These are phyloP conservation scores for Amiota minor DNA, from an alignment of 2,888 invertebrate genomes.

Conservation along the genomic window DNA sequence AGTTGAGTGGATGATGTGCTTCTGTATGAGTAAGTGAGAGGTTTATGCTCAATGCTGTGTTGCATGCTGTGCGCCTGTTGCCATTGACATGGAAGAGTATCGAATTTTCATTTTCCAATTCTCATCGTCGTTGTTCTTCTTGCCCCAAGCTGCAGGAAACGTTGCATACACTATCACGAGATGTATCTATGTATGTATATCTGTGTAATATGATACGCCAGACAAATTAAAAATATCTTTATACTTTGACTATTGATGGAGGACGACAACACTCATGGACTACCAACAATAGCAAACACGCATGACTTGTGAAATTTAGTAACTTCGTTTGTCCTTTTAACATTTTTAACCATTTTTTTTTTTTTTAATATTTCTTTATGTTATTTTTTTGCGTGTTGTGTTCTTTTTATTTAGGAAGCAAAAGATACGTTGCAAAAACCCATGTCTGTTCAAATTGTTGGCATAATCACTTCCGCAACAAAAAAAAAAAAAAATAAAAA, in stretches of 20 bases:
- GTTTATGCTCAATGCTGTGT: slow-evolving; percentile 2
- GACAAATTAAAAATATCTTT: slow-evolving; percentile 27
- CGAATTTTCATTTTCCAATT: slow-evolving; percentile 39
- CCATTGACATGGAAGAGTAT: slow-evolving; percentile 43
- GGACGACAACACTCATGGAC: neutral
- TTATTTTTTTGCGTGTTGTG: slow-evolving; percentile 10
- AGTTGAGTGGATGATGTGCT: neutral
- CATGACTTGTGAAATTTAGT: slow-evolving; percentile 12
- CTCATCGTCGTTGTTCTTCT: neutral
- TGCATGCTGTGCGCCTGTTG: slow-evolving; percentile 41
- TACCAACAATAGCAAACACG: neutral
- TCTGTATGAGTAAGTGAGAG: neutral
- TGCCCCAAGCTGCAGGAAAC: too few relatives aligned
- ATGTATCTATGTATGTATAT: neutral
- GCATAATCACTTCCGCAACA: slow-evolving; percentile 31
- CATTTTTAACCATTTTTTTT: slow-evolving; percentile 1
- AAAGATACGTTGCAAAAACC: slow-evolving; percentile 9
- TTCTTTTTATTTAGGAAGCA: slow-evolving; percentile 19
- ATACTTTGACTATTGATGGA: neutral
- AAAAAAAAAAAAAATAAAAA: neutral
- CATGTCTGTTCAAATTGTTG: slow-evolving; percentile 33
- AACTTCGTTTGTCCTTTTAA: neutral
- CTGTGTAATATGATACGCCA: slow-evolving; percentile 6
- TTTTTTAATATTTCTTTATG: neutral
- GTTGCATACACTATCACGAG: neutral